Evolutionary conservation across 2,888 invertebrate genomes (phyloP).

Genomic region (Noctua janthe): DNA sequence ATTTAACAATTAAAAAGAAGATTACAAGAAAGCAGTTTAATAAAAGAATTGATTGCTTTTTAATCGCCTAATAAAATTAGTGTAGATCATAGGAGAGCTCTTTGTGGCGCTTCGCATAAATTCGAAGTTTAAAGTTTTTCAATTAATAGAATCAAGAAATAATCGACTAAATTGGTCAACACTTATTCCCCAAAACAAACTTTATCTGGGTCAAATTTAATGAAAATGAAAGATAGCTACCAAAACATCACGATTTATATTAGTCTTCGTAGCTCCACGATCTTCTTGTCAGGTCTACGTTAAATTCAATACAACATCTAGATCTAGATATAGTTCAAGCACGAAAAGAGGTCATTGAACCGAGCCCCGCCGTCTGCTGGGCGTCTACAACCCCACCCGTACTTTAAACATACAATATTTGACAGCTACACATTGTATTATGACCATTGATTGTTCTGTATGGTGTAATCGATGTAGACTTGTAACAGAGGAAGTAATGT

Average conservation of each 20-base stretch:
- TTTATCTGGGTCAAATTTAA: slow-evolving; percentile 19
- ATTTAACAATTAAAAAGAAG: slow-evolving; percentile 26
- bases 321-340: slow-evolving; percentile 74
- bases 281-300: slow-evolving; percentile 66
- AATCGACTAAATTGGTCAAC: slow-evolving; percentile 23
- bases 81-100: slow-evolving; percentile 1
- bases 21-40: slow-evolving; percentile 16
- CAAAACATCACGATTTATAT: slow-evolving; percentile 67
- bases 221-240: slow-evolving; percentile 35
- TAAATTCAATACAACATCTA: slow-evolving; percentile 66
- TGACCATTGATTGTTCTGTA: slow-evolving; percentile 75
- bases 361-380: slow-evolving; percentile 76
- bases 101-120: neutral
- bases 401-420: slow-evolving; percentile 64
- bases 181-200: neutral
- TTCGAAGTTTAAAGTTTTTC: neutral
- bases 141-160: slow-evolving; percentile 21
- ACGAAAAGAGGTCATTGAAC: slow-evolving; percentile 81
- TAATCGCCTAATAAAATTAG: slow-evolving; percentile 36
- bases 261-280: slow-evolving; percentile 62
- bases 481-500: slow-evolving; percentile 73
- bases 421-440: slow-evolving; percentile 63
- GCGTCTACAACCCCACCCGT: slow-evolving; percentile 80
- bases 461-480: slow-evolving; percentile 53
- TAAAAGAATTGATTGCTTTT: slow-evolving; percentile 26